Conservation (phyloP, 2,113 vertebrate species). For the mouse (Mus musculus) region DNA sequence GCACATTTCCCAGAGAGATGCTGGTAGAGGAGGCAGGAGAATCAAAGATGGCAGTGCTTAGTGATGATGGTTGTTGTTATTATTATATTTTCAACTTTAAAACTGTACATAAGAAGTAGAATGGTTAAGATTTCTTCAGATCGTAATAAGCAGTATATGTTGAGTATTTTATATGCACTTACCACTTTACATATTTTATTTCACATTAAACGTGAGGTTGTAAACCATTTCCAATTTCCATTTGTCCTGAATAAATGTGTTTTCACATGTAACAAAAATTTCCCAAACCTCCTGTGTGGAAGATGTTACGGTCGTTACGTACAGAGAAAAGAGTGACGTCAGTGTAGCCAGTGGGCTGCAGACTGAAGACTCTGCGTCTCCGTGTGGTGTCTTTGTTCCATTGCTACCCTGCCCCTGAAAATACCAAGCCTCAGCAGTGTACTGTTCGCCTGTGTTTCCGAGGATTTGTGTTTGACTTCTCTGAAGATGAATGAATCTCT, state of each 20-base stretch:
- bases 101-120: neutral
- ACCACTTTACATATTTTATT: neutral
- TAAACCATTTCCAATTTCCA: neutral
- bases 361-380: neutral
- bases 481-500: slow-evolving; percentile 14
- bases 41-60: neutral
- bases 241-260: neutral
- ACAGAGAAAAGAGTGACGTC: neutral
- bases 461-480: slow-evolving; percentile 21
- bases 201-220: neutral
- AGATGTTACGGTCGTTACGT: neutral
- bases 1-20: neutral
- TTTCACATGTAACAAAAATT: neutral
- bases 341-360: neutral
- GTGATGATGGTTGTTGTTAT: neutral
- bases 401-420: neutral
- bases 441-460: neutral
- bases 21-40: neutral
- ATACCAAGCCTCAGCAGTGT: neutral
- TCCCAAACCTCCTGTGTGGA: neutral
- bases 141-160: neutral
- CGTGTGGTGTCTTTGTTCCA: neutral
- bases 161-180: neutral
- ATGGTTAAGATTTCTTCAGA: neutral
- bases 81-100: neutral